Base-by-base conservation (phyloP, 1,140 invertebrate genomes). In the Caenorhabditis tropicalis region DNA sequence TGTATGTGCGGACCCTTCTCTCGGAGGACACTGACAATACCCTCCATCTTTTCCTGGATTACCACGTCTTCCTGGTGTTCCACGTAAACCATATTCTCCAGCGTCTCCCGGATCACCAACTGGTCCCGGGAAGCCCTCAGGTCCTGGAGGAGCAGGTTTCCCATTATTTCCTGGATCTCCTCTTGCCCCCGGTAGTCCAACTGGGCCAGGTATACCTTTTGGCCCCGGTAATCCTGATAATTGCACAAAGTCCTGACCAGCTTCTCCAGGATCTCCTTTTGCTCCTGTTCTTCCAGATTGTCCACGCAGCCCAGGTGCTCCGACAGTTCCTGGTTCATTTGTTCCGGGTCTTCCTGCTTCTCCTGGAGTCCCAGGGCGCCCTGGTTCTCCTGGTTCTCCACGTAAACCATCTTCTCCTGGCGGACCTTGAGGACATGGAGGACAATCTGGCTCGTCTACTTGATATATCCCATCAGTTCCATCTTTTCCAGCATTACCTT, bases 241-340 rank as follows among this genome's bases (percentile, higher is more conserved):
- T n/a, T 82, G 82, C 1, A 82, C 82, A 33, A 60, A 58, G 49
- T 82, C 82, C 46, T 82, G 82, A 21, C 82, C 82, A 24, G 82
- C 33, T 49, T 82, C 82, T 48, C 82, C 82, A 6, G 82, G 24
- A 31, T 46, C 31, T 49, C 82, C 82, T 74, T 82, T 82, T 16
- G n/a, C 19, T 31, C 82, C 82, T 27, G 58, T n/a, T 74, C 82
- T 29, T 48, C 82, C 82, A 9, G 82, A 70, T 36, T 82, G 82
- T 33, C 82, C 82, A 16, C 82, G 36, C 31, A 24, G 3, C 0
- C 82, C 82, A 4, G 58, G 82, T 29, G 36, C 36, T 49, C 82
- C 82, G 15, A 82, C 15, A 7, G 33, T 29, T 39, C 82, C 82
- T 0, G 82, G 82, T 24, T 82, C 82, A 31, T 82, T 82, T 7